Base-by-base conservation (phyloP, 2,797 vertebrate genomes). In the Schizothorax lantsangensis region DNA sequence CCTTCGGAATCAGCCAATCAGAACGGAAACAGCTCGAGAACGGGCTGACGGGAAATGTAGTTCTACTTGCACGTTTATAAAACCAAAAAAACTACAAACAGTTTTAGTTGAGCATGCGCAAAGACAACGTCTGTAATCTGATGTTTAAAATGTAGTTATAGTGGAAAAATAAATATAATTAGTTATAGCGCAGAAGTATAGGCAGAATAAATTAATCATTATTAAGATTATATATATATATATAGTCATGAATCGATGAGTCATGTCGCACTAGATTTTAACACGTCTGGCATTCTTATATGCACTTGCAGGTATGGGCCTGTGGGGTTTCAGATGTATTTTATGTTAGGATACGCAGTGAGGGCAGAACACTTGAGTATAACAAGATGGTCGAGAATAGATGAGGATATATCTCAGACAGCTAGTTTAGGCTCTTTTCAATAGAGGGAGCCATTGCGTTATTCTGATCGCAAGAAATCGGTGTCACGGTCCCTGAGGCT, bases 1-100 rank as follows among this genome's bases (percentile, higher is more conserved):
- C 89, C 92, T 88, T 54, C 4, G 23, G 86, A 38, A 57, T 57
- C 75, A 68, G 59, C 84, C 84, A 86, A 88, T 88, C 88, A 12
- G 23, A 38, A n/a, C 7, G 23, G 10, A 40, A 36, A 7, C 71
- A 26, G 43, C 4, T 23, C n/a, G 19, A 21, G 57, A 38, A 66
- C 1, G 4, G 17, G 30, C 23, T 38, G 59, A 62, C 0, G 43
- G 84, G 75, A 84, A 86, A 69, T 89, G 83, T 62, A 26, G 83
- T 89, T 69, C 26, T 57, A 1, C 6, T 14, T 6, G 5, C 1
- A 72, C 17, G 15, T 14, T 69, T 47, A 12, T 6, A n/a, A 84
- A 78, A 7, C 8, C 2, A 30, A 6, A 77, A 77, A 47, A 77
- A 75, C 71, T 45, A 74, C 80, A 82, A 54, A 72, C 12, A n/a